Evolutionary conservation across 2,888 invertebrate species (phyloP).

Genomic region (Panzeria rudis): DNA sequence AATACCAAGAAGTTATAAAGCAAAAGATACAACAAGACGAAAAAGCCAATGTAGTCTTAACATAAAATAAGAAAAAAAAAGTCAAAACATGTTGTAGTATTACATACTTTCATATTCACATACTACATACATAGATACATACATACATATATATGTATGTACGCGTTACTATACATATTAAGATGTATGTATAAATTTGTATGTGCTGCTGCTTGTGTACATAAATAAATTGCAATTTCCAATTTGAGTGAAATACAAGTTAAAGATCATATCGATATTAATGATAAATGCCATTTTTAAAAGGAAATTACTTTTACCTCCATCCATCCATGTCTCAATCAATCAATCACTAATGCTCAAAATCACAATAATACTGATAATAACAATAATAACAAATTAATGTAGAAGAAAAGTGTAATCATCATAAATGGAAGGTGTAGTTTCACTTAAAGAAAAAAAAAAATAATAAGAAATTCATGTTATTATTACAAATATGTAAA

Average conservation of each 20-base stretch:
- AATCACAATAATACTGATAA: conserved; percentile 29
- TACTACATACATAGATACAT: not conserved
- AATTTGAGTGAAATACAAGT: conserved; percentile 64
- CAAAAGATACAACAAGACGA: conserved; percentile 28
- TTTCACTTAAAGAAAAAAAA: not conserved
- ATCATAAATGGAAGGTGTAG: conserved; percentile 22
- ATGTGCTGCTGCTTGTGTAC: conserved; percentile 14
- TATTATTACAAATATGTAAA: conserved; percentile 10
- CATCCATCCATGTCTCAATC: conserved; percentile 54
- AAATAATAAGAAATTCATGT: not conserved
- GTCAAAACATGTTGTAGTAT: conserved; percentile 61
- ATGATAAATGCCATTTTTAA: conserved; percentile 61
- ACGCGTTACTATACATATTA: not conserved
- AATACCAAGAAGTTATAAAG: conserved; percentile 53
- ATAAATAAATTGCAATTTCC: conserved; percentile 59
- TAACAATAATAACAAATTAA: conserved; percentile 13
- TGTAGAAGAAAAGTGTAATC: conserved; percentile 29
- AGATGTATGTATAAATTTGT: not conserved
- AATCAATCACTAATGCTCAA: conserved; percentile 44
- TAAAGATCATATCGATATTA: conserved; percentile 62
- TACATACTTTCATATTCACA: conserved; percentile 50
- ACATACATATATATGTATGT: not conserved
- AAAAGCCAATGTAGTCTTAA: conserved; percentile 61
- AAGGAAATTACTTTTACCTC: conserved; percentile 63
- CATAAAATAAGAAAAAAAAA: conserved; percentile 44